These are phyloP conservation scores for Eurytoma californica DNA, from an alignment of 2,888 invertebrate genomes.

Conservation along the genomic window DNA sequence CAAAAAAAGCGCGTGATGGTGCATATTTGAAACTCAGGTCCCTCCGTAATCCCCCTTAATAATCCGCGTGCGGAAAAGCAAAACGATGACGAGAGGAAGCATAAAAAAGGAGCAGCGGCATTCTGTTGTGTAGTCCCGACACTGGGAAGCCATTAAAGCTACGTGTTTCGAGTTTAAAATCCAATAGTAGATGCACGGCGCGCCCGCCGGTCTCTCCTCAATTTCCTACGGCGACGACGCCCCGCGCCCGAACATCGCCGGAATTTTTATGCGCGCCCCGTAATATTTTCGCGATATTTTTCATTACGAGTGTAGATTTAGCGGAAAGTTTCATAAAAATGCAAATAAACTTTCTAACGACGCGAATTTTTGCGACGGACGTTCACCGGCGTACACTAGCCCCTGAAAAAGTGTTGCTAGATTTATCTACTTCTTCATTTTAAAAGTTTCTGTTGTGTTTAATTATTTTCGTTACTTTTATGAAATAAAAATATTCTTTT, in stretches of 20 bases:
- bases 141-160: constrained; percentile 46
- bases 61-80: not conserved
- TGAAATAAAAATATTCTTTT: too few species aligned
- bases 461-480: too few species aligned
- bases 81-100: not conserved
- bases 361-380: too few species aligned
- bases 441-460: too few species aligned
- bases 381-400: too few species aligned
- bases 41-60: constrained; percentile 5
- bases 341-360: too few species aligned
- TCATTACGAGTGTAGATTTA: not conserved
- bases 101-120: constrained; percentile 1
- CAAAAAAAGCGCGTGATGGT: not conserved
- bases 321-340: too few species aligned
- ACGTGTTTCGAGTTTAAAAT: constrained; percentile 48
- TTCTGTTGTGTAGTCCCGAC: constrained; percentile 28
- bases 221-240: too few species aligned
- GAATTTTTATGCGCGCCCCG: too few species aligned
- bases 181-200: constrained; percentile 26
- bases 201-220: not conserved
- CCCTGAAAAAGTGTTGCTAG: too few species aligned
- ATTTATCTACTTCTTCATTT: too few species aligned
- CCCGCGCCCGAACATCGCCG: too few species aligned
- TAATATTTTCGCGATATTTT: not conserved
- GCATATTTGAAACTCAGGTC: not conserved